Evolutionary conservation across 2,797 vertebrate species (phyloP).

Genomic region (Clangula hyemalis): DNA sequence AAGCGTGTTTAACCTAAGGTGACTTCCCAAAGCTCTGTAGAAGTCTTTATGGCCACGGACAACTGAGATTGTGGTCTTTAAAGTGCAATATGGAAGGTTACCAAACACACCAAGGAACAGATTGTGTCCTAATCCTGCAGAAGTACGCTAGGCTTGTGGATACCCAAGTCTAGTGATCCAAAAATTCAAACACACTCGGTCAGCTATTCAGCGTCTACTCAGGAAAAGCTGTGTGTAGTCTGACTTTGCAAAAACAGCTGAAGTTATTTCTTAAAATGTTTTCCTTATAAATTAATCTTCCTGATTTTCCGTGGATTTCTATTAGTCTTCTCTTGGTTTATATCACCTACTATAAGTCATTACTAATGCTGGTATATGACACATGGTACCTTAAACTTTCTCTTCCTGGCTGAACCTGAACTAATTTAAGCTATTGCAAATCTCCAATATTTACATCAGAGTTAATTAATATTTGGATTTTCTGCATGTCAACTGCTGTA

Average conservation of each 20-base stretch:
- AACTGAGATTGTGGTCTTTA: neutral
- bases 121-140: neutral
- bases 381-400: neutral
- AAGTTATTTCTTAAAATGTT: neutral
- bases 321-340: neutral
- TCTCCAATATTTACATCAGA: neutral
- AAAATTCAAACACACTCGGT: neutral
- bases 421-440: neutral
- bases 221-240: neutral
- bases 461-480: neutral
- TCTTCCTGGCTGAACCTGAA: neutral
- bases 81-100: neutral
- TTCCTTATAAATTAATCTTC: neutral
- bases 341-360: neutral
- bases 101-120: neutral
- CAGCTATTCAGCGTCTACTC: neutral
- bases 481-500: accelerated
- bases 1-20: neutral
- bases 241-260: neutral
- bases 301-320: neutral
- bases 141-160: neutral
- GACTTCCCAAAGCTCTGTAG: neutral
- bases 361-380: neutral
- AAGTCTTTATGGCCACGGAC: neutral
- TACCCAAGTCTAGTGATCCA: accelerated